Evolutionary conservation across 92 coral and sea anemone species (phyloP).

Genomic region (Desmophyllum pertusum): DNA sequence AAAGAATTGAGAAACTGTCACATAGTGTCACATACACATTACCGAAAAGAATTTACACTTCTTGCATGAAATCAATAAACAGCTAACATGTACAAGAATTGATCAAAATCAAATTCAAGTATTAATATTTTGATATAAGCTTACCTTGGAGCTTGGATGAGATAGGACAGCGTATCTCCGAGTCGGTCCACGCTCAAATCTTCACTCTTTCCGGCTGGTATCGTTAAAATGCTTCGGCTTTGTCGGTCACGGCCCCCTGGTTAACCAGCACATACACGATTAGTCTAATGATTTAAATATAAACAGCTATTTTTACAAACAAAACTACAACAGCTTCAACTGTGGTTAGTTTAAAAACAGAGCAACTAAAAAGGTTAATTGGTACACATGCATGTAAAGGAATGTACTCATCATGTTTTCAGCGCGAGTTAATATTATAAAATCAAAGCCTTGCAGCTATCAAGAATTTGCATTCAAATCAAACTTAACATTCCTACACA

Average conservation of each 20-base stretch:
- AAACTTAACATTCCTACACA: slow-evolving; percentile 10
- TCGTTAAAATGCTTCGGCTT: slow-evolving; percentile 81
- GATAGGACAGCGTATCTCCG: slow-evolving; percentile 76
- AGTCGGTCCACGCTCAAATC: slow-evolving; percentile 72
- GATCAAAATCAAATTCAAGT: neutral
- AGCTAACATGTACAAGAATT: neutral
- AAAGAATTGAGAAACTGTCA: slow-evolving; percentile 9
- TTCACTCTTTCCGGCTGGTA: slow-evolving; percentile 80
- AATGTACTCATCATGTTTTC: neutral
- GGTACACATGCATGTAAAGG: neutral
- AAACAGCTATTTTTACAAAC: slow-evolving; percentile 15
- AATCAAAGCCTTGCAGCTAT: neutral
- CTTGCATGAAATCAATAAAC: neutral
- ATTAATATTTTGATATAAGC: slow-evolving; percentile 10
- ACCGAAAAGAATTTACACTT: neutral
- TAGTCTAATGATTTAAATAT: slow-evolving; percentile 14
- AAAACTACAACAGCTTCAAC: neutral
- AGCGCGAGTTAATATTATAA: neutral
- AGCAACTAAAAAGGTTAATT: neutral
- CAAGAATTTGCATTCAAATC: slow-evolving; percentile 1
- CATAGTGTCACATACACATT: no score
- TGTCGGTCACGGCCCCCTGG: slow-evolving; percentile 90
- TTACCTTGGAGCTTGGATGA: slow-evolving; percentile 93
- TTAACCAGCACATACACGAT: neutral
- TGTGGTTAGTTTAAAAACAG: neutral